Percentiles rank a stretch among this genome's conserved stretches.
These are phyloP conservation scores for Drosophila meridiana DNA, from an alignment of 2,888 invertebrate species.

Conservation along the genomic window DNA sequence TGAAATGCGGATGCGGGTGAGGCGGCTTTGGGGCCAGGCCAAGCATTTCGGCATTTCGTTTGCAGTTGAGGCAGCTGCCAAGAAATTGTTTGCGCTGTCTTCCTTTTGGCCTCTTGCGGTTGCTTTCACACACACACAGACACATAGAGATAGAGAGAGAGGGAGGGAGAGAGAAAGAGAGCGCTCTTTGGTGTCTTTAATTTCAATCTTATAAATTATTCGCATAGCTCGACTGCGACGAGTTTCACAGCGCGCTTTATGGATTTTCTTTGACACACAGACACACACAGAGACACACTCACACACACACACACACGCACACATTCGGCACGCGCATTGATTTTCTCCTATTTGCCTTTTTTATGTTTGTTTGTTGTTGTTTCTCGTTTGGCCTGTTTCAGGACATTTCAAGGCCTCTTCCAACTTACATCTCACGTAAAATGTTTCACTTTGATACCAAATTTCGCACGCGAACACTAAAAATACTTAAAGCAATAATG, in stretches of 20 bases:
- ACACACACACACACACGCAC: conserved; percentile 11
- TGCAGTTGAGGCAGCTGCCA: conserved; percentile 47
- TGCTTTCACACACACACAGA: conserved; percentile 8
- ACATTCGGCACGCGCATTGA: conserved; percentile 64
- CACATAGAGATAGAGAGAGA: background rate
- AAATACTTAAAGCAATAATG: conserved; percentile 56
- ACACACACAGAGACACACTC: conserved; percentile 18
- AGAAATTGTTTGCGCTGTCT: conserved; percentile 48
- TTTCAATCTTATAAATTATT: conserved; percentile 69
- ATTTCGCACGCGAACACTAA: conserved; percentile 69
- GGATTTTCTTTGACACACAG: conserved; percentile 57
- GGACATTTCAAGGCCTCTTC: conserved; percentile 66
- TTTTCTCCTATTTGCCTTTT: conserved; percentile 61
- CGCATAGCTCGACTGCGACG: conserved; percentile 60
- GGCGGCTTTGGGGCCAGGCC: conserved; percentile 9
- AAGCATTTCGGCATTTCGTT: conserved; percentile 41
- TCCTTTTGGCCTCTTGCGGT: conserved; percentile 31
- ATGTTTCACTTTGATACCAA: conserved; percentile 62
- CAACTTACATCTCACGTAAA: conserved; percentile 60
- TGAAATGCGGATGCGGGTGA: conserved; percentile 13
- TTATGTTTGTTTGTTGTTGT: conserved; percentile 20
- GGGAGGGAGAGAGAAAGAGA: background rate
- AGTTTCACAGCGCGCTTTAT: conserved; percentile 64
- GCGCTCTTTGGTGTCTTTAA: conserved; percentile 55
- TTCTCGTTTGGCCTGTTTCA: conserved; percentile 43